Evolutionary conservation across 2,888 invertebrate species (phyloP).

Genomic region (Beris chalybata): DNA sequence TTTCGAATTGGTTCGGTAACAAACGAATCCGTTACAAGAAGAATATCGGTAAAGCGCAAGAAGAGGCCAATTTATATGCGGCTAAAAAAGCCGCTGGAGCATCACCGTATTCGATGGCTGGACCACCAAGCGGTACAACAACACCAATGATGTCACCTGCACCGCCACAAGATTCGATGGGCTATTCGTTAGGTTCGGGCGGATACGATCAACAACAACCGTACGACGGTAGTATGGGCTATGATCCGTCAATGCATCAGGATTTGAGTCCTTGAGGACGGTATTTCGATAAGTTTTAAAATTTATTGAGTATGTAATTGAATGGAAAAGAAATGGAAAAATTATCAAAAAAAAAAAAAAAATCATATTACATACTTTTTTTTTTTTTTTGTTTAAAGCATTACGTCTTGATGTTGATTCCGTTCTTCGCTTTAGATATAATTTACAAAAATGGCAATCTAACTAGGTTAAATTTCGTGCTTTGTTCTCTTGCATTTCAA

Average conservation of each 20-base stretch:
- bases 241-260: conserved; percentile 87
- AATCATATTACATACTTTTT: too few relatives aligned
- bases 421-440: conserved; percentile 6
- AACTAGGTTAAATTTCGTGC: neutral
- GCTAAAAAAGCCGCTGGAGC: conserved; percentile 96
- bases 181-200: conserved; percentile 89
- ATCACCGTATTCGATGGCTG: conserved; percentile 85
- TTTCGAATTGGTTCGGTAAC: conserved; percentile 99
- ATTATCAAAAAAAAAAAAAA: too few relatives aligned
- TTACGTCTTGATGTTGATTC: too few relatives aligned
- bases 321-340: neutral
- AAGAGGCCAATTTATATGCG: conserved; percentile 98
- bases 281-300: conserved; percentile 45
- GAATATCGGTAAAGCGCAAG: conserved; percentile 99
- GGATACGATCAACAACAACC: conserved; percentile 87
- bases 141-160: conserved; percentile 96
- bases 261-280: conserved; percentile 68
- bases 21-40: conserved; percentile 99
- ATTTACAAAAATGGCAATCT: conserved; percentile 13
- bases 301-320: conserved; percentile 2
- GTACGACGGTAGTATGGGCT: conserved; percentile 88
- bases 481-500: too few relatives aligned
- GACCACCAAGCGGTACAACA: conserved; percentile 84
- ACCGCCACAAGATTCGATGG: conserved; percentile 89
- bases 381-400: too few relatives aligned